Percentiles rank a stretch among this genome's conserved stretches.
These are phyloP conservation scores for Scolopax rusticola DNA, from an alignment of 2,797 vertebrate species.

Conservation along the genomic window DNA sequence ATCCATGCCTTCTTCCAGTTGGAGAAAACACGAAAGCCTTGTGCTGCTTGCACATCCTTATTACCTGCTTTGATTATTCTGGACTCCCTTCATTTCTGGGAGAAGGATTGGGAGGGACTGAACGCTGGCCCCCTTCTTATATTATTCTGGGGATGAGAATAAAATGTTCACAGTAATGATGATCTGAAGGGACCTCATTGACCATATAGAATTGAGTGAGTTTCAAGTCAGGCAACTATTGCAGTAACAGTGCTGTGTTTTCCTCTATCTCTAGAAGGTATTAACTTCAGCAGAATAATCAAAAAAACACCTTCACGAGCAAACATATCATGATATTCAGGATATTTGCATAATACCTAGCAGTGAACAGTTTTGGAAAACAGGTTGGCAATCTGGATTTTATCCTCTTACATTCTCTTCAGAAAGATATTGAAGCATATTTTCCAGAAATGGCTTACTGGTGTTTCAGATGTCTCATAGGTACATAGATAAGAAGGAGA, in stretches of 20 bases:
- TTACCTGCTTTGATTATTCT: background rate
- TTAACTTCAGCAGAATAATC: background rate
- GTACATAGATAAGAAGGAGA: background rate
- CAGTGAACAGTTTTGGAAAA: background rate
- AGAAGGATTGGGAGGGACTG: background rate
- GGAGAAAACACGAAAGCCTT: background rate
- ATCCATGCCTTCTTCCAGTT: background rate
- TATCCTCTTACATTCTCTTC: background rate
- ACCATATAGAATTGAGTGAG: background rate
- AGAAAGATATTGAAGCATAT: background rate
- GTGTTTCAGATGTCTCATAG: background rate
- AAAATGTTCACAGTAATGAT: background rate
- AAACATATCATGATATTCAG: background rate
- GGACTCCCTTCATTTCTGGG: background rate
- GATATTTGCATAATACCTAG: background rate
- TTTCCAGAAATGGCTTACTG: background rate
- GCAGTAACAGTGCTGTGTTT: background rate
- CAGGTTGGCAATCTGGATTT: background rate
- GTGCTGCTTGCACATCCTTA: background rate
- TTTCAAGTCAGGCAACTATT: background rate
- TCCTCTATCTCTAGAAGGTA: background rate
- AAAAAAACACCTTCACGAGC: background rate
- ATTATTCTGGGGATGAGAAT: background rate
- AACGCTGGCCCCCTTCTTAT: background rate
- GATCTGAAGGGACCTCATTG: background rate